Conservation (phyloP, 2,888 invertebrate genomes). For the Pachymerium ferrugineum region DNA sequence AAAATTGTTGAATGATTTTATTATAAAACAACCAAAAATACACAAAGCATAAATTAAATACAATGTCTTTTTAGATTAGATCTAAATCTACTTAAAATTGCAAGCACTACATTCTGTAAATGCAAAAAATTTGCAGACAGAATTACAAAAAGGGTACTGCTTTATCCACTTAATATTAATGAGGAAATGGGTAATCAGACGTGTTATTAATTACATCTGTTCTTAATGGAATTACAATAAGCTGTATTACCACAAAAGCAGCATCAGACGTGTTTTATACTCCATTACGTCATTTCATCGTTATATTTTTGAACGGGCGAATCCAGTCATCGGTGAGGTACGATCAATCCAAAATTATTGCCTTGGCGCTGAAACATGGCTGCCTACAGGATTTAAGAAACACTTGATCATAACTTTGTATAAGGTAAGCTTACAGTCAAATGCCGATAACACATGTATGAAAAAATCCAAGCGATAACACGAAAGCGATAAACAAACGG, state of each 20-base stretch:
- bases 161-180: too few relatives aligned
- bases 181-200: not conserved
- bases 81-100: too few relatives aligned
- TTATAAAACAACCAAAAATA: too few relatives aligned
- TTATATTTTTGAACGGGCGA: not conserved
- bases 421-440: not conserved
- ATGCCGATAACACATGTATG: not conserved
- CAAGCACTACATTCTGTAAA: too few relatives aligned
- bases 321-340: not conserved
- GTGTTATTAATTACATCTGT: not conserved
- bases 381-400: constrained; percentile 13
- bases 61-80: too few relatives aligned
- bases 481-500: not conserved
- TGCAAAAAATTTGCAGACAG: too few relatives aligned
- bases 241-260: too few relatives aligned
- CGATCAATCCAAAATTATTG: not conserved
- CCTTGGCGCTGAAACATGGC: not conserved
- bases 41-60: too few relatives aligned
- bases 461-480: not conserved
- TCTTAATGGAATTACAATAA: not conserved
- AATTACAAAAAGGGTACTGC: too few relatives aligned
- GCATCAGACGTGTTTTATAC: too few relatives aligned
- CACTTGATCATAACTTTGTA: not conserved
- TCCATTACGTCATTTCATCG: not conserved
- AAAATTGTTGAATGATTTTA: too few relatives aligned